phyloP scores from a whole-genome alignment of 2,888 invertebrate genomes.

The Rapana venosa region DNA sequence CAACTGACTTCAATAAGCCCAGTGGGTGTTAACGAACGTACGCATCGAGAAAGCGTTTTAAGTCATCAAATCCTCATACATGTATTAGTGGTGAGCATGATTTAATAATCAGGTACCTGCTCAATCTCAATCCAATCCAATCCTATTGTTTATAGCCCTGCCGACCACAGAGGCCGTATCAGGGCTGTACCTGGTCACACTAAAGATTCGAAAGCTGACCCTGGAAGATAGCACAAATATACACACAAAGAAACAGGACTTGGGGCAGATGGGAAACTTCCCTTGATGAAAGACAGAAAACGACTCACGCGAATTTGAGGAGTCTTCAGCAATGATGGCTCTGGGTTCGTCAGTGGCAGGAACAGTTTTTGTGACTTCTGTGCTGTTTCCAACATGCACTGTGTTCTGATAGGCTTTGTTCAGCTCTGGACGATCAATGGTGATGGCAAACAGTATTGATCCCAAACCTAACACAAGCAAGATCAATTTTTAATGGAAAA shows the following conservation, averaged over 20 bases:
- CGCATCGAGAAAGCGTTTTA: too few species aligned
- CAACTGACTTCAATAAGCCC: too few species aligned
- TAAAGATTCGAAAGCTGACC: not conserved
- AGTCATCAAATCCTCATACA: too few species aligned
- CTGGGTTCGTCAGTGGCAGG: constrained; percentile 63
- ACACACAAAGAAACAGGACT: not conserved
- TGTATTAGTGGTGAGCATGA: too few species aligned
- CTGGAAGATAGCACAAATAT: not conserved
- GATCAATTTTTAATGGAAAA: too few species aligned
- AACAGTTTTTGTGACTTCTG: constrained; percentile 87
- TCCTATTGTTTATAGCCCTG: too few species aligned
- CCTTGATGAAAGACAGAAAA: not conserved
- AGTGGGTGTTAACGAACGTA: too few species aligned
- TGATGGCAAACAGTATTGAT: constrained; percentile 93
- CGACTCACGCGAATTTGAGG: not conserved
- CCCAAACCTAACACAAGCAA: constrained; percentile 87
- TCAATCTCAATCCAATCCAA: too few species aligned
- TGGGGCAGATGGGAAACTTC: not conserved
- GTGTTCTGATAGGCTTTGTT: constrained; percentile 76
- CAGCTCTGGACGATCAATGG: constrained; percentile 88
- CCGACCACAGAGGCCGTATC: too few species aligned
- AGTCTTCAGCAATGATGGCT: constrained; percentile 70
- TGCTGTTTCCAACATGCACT: constrained; percentile 45
- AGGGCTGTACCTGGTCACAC: not conserved
- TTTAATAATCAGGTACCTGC: too few species aligned